These are phyloP conservation scores for Empidonax alnorum DNA, from an alignment of 2,113 vertebrate species.

Conservation along the genomic window DNA sequence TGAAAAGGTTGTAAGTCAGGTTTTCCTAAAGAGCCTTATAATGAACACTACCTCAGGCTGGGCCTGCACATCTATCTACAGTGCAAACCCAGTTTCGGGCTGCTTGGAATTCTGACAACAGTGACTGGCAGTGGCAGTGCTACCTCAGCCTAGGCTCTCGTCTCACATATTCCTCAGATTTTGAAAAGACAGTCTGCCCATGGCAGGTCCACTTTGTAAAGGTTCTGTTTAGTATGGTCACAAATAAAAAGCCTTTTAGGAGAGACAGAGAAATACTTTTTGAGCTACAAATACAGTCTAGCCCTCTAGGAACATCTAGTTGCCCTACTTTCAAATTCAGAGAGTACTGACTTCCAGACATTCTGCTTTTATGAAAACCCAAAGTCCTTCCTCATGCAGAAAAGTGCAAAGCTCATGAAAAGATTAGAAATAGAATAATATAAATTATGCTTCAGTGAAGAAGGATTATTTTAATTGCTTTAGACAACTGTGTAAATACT, in stretches of 20 bases:
- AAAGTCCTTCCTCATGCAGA: not conserved
- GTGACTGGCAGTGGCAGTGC: not conserved
- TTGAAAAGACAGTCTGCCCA: not conserved
- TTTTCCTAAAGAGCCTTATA: not conserved
- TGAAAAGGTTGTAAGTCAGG: not conserved
- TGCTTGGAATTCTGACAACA: not conserved
- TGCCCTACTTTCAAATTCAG: not conserved
- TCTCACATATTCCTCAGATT: not conserved
- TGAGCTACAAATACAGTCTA: not conserved
- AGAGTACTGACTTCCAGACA: not conserved
- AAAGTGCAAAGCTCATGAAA: not conserved
- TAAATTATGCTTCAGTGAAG: not conserved
- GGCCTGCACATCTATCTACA: not conserved
- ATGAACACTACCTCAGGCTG: not conserved
- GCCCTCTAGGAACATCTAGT: not conserved
- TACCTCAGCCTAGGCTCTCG: not conserved
- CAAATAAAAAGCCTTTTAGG: not conserved
- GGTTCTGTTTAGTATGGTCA: not conserved
- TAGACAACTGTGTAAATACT: not conserved
- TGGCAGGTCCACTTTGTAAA: not conserved
- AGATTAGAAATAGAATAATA: not conserved
- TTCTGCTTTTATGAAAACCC: not conserved
- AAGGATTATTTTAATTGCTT: not conserved
- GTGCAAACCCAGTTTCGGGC: not conserved
- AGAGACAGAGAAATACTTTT: not conserved